Evolutionary conservation across 2,113 vertebrate genomes (phyloP), one percentile per base, ranked within the genome.

Genomic region (Hiodon tergisus): DNA sequence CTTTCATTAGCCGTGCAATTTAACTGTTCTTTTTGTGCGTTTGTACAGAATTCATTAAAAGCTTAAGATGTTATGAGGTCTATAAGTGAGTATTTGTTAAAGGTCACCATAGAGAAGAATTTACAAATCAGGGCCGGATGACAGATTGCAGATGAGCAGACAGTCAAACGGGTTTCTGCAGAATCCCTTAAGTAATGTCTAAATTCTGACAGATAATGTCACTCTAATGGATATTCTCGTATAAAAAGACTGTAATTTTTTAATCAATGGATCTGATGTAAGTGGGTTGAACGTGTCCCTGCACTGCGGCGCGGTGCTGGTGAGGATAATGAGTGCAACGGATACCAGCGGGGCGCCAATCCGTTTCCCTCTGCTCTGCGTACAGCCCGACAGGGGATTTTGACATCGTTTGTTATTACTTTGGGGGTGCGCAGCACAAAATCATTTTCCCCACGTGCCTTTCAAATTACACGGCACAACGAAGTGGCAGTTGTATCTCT

Each of bases 191-290:
- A 55, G 14, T 75, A 47, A 67, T 9, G 11, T 50, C 54, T 75
- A 10, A 47, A 57, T 68, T 75, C 50, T 68, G 55, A 50, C 31
- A 48, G 72, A n/a, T 74, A 66, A 16, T 74, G 72, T 54, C 61
- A n/a, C 51, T 13, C 10, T 74, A 17, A 67, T n/a, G 5, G 51
- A 73, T 14, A 73, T 16, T 6, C 51, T 73, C 10, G 51, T 66
- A 61, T 54, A 65, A 74, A 66, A 66, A 57, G 50, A 16, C n/a
- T 65, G 6, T 74, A n/a, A 63, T 74, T 74, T 66, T 63, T 66
- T 66, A 74, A 57, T 67, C 65, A 11, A 51, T n/a, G 17, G 54
- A 47, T 59, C 54, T 31, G 11, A 8, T 71, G 47, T 63, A 54
- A 69, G 57, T 11, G 4, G 52, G 46, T 16, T 17, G 55, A 31